Percentiles rank a stretch among this genome's conserved stretches.
Evolutionary conservation across 2,888 invertebrate genomes (phyloP).

Genomic region (Nomada goodeniana): DNA sequence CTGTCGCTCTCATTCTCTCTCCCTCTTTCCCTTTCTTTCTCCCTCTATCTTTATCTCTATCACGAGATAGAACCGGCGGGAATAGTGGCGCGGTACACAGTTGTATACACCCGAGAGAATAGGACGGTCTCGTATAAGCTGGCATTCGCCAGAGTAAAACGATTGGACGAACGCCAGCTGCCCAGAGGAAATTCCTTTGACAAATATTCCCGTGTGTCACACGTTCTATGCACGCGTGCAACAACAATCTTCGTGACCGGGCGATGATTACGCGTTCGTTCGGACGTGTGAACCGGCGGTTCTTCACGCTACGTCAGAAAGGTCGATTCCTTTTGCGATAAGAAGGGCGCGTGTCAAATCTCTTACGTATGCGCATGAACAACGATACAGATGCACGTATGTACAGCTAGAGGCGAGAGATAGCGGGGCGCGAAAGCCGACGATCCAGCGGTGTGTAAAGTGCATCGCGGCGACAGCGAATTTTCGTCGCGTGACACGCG

Average conservation of each 20-base stretch:
- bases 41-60: neutral
- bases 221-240: slow-evolving; percentile 3
- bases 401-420: neutral
- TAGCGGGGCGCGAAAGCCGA: slow-evolving; percentile 1
- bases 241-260: neutral
- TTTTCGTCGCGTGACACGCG: slow-evolving; percentile 38
- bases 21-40: slow-evolving; percentile 5
- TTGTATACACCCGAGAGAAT: slow-evolving; percentile 24
- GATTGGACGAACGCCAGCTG: slow-evolving; percentile 63
- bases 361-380: slow-evolving; percentile 18
- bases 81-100: slow-evolving; percentile 48
- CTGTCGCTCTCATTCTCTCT: neutral
- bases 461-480: slow-evolving; percentile 33
- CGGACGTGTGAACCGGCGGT: neutral
- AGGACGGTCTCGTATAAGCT: slow-evolving; percentile 35
- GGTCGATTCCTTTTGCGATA: slow-evolving; percentile 33
- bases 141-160: slow-evolving; percentile 47
- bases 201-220: slow-evolving; percentile 57
- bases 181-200: slow-evolving; percentile 56
- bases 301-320: slow-evolving; percentile 2
- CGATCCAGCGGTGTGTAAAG: slow-evolving; percentile 24
- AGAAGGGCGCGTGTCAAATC: slow-evolving; percentile 47
- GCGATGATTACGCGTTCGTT: neutral
- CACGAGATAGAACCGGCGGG: slow-evolving; percentile 43
- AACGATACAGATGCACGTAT: neutral